Conservation (phyloP, 1,140 invertebrate genomes). For the Trichomalopsis sarcophagae region DNA sequence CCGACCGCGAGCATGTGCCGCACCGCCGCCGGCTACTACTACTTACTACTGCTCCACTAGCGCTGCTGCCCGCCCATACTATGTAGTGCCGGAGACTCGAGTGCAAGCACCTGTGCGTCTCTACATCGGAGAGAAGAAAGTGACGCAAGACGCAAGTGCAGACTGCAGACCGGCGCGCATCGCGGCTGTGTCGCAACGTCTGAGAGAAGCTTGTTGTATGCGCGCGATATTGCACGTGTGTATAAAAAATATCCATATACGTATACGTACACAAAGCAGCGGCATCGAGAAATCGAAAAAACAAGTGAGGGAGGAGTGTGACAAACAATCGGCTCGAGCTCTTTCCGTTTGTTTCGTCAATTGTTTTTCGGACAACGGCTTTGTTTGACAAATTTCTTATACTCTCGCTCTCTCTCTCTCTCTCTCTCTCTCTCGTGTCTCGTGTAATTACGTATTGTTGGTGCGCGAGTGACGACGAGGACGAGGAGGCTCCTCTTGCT, state of each 20-base stretch:
- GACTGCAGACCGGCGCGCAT: not conserved
- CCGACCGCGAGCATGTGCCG: not conserved
- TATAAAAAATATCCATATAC: not conserved
- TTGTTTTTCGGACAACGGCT: conserved; percentile 40
- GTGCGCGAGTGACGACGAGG: conserved; percentile 47
- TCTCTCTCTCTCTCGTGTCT: not conserved
- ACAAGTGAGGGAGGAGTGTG: conserved; percentile 4
- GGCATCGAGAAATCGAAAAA: not conserved
- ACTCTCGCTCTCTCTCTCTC: too few relatives aligned
- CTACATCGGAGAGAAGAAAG: not conserved
- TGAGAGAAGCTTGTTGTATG: not conserved
- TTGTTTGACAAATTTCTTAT: conserved; percentile 40
- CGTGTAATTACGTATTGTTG: not conserved
- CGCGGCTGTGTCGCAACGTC: conserved; percentile 27
- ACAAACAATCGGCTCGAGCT: conserved; percentile 41
- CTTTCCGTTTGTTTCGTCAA: conserved; percentile 45
- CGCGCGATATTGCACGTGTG: conserved; percentile 26
- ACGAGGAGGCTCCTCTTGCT: conserved; percentile 44
- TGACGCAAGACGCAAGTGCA: not conserved
- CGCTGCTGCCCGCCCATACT: too few relatives aligned
- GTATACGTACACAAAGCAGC: not conserved
- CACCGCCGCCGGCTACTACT: too few relatives aligned
- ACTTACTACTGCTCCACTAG: too few relatives aligned
- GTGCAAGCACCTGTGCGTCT: not conserved
- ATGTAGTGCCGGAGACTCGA: not conserved